These are phyloP conservation scores for Sterna hirundo DNA, from an alignment of 2,113 vertebrate species.

Conservation along the genomic window DNA sequence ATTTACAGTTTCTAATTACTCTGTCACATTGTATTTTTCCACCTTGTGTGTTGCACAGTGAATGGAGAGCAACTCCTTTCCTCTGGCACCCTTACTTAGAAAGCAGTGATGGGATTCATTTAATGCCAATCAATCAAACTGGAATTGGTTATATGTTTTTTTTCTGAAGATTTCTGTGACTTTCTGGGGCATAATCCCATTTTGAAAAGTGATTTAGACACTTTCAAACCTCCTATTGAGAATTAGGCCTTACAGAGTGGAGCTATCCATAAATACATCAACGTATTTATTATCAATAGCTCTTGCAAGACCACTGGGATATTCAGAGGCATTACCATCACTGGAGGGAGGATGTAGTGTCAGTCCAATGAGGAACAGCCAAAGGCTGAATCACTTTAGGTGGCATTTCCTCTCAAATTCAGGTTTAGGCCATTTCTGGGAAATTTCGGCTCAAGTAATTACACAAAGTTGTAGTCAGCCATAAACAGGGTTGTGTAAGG, in stretches of 20 bases:
- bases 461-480: neutral
- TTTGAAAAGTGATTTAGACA: neutral
- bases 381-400: neutral
- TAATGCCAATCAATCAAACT: neutral
- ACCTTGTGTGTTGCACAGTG: neutral
- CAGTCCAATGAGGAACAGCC: neutral
- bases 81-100: neutral
- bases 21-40: neutral
- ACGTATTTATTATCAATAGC: neutral
- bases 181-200: neutral
- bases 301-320: neutral
- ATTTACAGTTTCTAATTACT: constrained; percentile 4
- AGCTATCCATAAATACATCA: neutral
- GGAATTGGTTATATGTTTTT: neutral
- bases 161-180: neutral
- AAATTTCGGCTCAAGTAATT: neutral
- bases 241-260: neutral
- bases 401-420: neutral
- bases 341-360: neutral
- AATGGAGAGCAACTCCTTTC: neutral
- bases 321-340: neutral
- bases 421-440: neutral
- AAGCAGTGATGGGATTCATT: neutral
- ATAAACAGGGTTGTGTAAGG: no score
- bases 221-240: neutral